Evolutionary conservation across 2,113 vertebrate genomes (phyloP), one percentile per base, ranked within the genome.

Genomic region (Ammodytes dubius): DNA sequence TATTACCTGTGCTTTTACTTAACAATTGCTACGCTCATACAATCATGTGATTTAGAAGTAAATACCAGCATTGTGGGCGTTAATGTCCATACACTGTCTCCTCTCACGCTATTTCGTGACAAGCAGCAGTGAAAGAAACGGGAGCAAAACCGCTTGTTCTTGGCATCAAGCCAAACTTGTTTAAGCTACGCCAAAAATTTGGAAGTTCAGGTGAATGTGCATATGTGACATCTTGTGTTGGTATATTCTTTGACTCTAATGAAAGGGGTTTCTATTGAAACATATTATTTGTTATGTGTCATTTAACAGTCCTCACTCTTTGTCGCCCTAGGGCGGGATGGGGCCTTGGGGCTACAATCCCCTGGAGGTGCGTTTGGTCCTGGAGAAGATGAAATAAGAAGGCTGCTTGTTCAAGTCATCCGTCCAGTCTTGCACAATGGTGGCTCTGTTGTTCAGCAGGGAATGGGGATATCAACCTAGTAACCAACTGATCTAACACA

Each of bases 261-360:
- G 6, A 59, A 69, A 61, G 5, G n/a, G 9, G 0, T 13, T 13
- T 52, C 7, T 5, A 67, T 50, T 49, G 54, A 2, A 65, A 68
- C 61, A 4, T 35, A 5, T 37, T 9, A 3, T 53, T 58, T 3
- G 1, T 77, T 37, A 7, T 70, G 27, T 37, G 37, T 65, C 4
- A 15, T 37, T 76, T 74, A 66, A 84, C 15, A 2, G 43, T 66
- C n/a, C 35, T 86, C 3, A 0, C 42, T 66, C 17, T 87, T 27
- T 84, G 17, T 66, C 45, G 17, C 27, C 83, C 70, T 87, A 99
- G 97, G 97, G 97, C 46, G 88, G 83, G 67, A 49, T 85, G 67
- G 97, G 97, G 19, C 97, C 98, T 76, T 96, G 95, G 95, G 95
- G 95, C 79, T 99, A 98, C 75, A 74, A 87, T 35, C 97, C 96